Base-by-base conservation (phyloP, 2,888 invertebrate genomes). In the Callyntrura guangdongensis region DNA sequence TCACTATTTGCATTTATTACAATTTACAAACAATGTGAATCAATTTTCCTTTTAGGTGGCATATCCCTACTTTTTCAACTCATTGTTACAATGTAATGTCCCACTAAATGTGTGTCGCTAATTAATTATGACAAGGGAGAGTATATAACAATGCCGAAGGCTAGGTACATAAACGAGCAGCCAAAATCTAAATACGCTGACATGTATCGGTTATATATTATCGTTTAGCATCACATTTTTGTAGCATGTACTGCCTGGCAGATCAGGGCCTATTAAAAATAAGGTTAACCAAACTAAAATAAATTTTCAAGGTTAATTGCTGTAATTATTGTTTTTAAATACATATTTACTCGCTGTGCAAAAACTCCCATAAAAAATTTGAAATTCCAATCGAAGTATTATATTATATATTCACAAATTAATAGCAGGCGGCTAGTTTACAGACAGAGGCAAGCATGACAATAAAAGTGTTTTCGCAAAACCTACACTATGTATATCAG, bases 261-360 rank as follows among this genome's bases (percentile, higher is more conserved):
- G 97, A 94, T 98, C 97, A 53, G 97, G 97, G 95, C 97, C 97
- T 97, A 12, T 6, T 12, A 27, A 67, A 67, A 67, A 67, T 67
- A 67, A 67, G 67, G 27, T 67, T 67, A 67, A 17, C 36, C 36
- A 12, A 69, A 36, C 69, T n/a, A 69, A 69, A 69, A 69, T 5
- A 11, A 6, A 74, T 74, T 49, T 79, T 79, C 79, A 79, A 79
- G 79, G 79, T 79, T 79, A 79, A 79, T 79, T 56, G 53, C 56
- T 27, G n/a, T 36, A 59, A 79, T 79, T 56, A 79, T 59, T 79
- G 56, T 59, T 14, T 14, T 25, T 56, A 25, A n/a, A 79, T 47
- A 12, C n/a, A 45, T 1, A 17, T 36, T 56, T 56, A 11, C 47
- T 49, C 0, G 47, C 17, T 72, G 27, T 12, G 22, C 47, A 27